Base-by-base conservation (phyloP, 2,888 invertebrate species). In the Ptycholaimellus sp. region DNA sequence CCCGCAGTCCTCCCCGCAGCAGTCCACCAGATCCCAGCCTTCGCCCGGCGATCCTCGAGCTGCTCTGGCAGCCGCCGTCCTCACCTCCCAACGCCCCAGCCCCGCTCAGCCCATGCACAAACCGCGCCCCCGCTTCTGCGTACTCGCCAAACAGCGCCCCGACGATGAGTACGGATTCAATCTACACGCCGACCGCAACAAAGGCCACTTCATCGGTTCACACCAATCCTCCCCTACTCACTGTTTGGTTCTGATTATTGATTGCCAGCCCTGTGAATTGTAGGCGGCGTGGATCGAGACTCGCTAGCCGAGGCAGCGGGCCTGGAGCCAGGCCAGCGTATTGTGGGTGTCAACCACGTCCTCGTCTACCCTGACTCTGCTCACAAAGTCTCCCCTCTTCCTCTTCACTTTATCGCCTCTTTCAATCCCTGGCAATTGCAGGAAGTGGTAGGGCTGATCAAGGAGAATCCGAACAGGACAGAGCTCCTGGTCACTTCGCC, bases 161-260 rank as follows among this genome's bases (percentile, higher is more conserved):
- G 85, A 85, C 62, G 81, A 85, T 61, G 93, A 93, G 25, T 96
- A 90, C 60, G 96, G 96, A 14, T 96, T 96, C 66, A 93, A 93
- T 65, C 67, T 96, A 47, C 90, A 93, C 65, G 87, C 90, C 22
- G 90, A 90, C 63, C 82, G 82, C 59, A 76, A 78, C 43, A 46
- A 46, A 13, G 56, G 56, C 21, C 53, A 55, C 39, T 55, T 55
- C 38, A 49, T 55, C 37, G 56, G 52, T 39, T 11, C 7, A 13
- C 27, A 27, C 11, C 9, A 27, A 27, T 11, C 9, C n/a, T n/a
- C 9, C 27, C n/a, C n/a, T n/a, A n/a, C n/a, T n/a, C n/a, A n/a
- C 9, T 27, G 27, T 9, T 27, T 27, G 27, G 27, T 27, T 27
- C n/a, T 27, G n/a, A 11, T 27, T 27, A 9, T n/a, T 11, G n/a